Percentiles rank a stretch among this genome's conserved stretches.
phyloP scores from a whole-genome alignment of 2,888 invertebrate species.

The Willowsia nigromaculata region DNA sequence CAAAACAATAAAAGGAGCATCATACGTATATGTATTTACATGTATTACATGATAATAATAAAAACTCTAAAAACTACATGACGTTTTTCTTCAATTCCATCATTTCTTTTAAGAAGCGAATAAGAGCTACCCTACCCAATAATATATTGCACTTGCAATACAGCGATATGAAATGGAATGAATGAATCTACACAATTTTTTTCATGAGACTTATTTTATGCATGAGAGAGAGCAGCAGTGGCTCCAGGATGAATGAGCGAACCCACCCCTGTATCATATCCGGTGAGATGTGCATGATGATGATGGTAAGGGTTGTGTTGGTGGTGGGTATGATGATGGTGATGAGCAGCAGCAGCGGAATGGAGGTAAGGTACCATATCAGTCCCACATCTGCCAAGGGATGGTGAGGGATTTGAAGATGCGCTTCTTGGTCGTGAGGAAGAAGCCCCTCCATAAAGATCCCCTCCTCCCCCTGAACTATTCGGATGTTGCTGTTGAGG shows the following conservation, averaged over 20 bases:
- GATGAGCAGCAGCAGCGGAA: neutral
- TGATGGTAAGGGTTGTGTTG: neutral
- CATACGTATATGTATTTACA: too few relatives aligned
- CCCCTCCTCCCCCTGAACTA: neutral
- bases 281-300: constrained; percentile 49
- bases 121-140: too few relatives aligned
- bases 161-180: neutral
- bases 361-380: constrained; percentile 32
- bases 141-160: neutral
- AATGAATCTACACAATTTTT: neutral
- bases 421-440: constrained; percentile 4
- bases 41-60: too few relatives aligned
- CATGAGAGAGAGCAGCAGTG: constrained; percentile 60
- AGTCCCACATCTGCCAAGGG: constrained; percentile 21
- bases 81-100: too few relatives aligned
- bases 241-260: constrained; percentile 62
- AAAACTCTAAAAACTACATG: too few relatives aligned
- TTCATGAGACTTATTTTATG: neutral
- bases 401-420: neutral
- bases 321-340: constrained; percentile 52
- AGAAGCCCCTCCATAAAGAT: neutral
- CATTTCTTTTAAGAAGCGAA: too few relatives aligned
- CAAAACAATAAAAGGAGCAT: too few relatives aligned
- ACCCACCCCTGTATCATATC: constrained; percentile 35
- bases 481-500: neutral